phyloP scores from a whole-genome alignment of 1,140 invertebrate genomes.

The Drosophila sp. region DNA sequence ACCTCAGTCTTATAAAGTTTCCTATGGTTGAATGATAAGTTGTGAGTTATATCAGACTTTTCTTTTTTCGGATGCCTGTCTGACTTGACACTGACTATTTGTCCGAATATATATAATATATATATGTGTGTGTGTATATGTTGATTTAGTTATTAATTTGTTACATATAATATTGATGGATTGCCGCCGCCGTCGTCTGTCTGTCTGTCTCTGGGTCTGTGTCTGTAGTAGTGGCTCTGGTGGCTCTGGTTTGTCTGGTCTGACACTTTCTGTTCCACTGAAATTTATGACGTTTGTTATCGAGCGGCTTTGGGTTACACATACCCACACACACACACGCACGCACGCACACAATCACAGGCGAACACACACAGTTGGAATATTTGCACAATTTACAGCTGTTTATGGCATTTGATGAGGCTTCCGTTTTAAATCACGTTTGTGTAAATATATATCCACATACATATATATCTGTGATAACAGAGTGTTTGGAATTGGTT shows the following conservation, averaged over 20 bases:
- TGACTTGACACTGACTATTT: neutral
- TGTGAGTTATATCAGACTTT: conserved; percentile 29
- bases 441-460: conserved; percentile 50
- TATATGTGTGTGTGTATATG: conserved; percentile 41
- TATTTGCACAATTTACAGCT: conserved; percentile 81
- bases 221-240: neutral
- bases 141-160: conserved; percentile 68
- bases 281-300: conserved; percentile 61
- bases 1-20: conserved; percentile 83
- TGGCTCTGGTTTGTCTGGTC: conserved; percentile 15
- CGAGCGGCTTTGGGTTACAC: conserved; percentile 27
- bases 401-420: conserved; percentile 45
- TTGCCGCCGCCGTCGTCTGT: conserved; percentile 50
- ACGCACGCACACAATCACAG: neutral
- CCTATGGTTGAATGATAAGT: conserved; percentile 65
- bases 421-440: conserved; percentile 68
- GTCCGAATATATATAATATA: conserved; percentile 8
- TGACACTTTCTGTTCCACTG: conserved; percentile 56
- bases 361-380: conserved; percentile 29
- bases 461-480: neutral
- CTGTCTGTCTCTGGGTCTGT: conserved; percentile 39
- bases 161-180: conserved; percentile 58
- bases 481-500: conserved; percentile 10
- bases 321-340: neutral
- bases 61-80: conserved; percentile 22